Evolutionary conservation across 2,888 invertebrate species (phyloP).

Genomic region (Azorinus chamasolen): DNA sequence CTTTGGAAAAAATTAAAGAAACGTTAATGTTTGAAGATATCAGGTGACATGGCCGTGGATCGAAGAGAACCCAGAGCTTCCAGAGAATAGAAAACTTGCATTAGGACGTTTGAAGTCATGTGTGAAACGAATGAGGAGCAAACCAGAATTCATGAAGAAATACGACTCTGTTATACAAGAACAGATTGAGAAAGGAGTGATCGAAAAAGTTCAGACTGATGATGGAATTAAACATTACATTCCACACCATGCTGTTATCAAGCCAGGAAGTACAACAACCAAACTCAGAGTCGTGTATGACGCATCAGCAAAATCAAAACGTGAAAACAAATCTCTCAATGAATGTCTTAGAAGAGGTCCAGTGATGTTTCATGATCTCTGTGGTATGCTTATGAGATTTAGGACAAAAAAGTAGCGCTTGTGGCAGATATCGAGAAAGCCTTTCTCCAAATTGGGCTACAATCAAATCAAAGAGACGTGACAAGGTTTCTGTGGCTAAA

Average conservation of each 20-base stretch:
- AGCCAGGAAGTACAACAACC: slow-evolving; percentile 15
- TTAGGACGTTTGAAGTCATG: slow-evolving; percentile 18
- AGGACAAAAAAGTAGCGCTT: too few species aligned
- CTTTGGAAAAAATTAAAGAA: slow-evolving; percentile 13
- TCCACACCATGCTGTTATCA: slow-evolving; percentile 28
- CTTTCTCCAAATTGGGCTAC: slow-evolving; percentile 24
- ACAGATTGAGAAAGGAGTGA: slow-evolving; percentile 5
- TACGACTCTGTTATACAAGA: slow-evolving; percentile 19
- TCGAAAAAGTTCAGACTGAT: slow-evolving; percentile 14
- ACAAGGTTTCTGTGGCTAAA: slow-evolving; percentile 35
- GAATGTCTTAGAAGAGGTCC: slow-evolving; percentile 28
- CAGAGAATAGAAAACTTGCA: slow-evolving; percentile 30
- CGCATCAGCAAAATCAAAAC: slow-evolving; percentile 21
- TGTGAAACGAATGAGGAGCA: not conserved
- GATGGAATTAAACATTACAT: slow-evolving; percentile 26
- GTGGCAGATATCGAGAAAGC: slow-evolving; percentile 14
- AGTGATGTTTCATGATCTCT: slow-evolving; percentile 22
- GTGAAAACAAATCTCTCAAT: slow-evolving; percentile 21
- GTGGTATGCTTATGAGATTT: slow-evolving; percentile 18
- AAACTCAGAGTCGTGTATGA: slow-evolving; percentile 30
- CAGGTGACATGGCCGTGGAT: slow-evolving; percentile 34
- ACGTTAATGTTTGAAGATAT: slow-evolving; percentile 16
- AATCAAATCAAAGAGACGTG: slow-evolving; percentile 19
- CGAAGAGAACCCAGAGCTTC: slow-evolving; percentile 15
- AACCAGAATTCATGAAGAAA: slow-evolving; percentile 22